Evolutionary conservation across 2,797 vertebrate genomes (phyloP).

Genomic region (Sandelia bainsii): DNA sequence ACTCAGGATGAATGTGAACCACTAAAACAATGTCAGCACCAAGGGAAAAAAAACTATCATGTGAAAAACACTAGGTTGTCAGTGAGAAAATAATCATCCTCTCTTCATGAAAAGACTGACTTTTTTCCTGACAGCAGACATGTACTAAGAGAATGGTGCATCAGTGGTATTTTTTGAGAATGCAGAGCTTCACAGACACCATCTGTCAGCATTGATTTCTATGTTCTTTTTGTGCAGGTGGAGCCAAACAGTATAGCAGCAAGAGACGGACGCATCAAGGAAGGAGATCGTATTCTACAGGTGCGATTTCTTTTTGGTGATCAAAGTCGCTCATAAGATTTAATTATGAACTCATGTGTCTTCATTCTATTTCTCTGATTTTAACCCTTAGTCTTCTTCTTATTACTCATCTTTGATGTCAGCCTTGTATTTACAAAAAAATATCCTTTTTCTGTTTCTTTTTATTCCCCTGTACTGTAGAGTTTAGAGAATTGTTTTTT

Average conservation of each 20-base stretch:
- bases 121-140: slow-evolving; percentile 28
- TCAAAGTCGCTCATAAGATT: slow-evolving; percentile 8
- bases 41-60: neutral
- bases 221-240: slow-evolving; percentile 82
- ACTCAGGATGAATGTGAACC: slow-evolving; percentile 2
- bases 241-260: slow-evolving; percentile 95
- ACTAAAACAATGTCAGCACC: neutral
- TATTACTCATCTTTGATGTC: neutral
- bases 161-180: slow-evolving; percentile 9
- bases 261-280: slow-evolving; percentile 92
- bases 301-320: slow-evolving; percentile 72
- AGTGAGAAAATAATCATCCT: neutral
- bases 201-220: slow-evolving; percentile 36
- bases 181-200: slow-evolving; percentile 12
- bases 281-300: slow-evolving; percentile 96
- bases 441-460: neutral
- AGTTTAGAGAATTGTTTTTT: neutral
- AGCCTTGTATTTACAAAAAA: neutral
- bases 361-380: neutral
- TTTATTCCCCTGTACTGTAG: neutral
- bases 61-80: slow-evolving; percentile 20
- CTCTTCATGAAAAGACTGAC: neutral
- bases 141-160: neutral
- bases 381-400: too few species aligned
- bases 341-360: slow-evolving; percentile 1